Evolutionary conservation across 2,888 invertebrate species (phyloP), one percentile per base, ranked within the genome.

Genomic region (Clistopyga incitator): DNA sequence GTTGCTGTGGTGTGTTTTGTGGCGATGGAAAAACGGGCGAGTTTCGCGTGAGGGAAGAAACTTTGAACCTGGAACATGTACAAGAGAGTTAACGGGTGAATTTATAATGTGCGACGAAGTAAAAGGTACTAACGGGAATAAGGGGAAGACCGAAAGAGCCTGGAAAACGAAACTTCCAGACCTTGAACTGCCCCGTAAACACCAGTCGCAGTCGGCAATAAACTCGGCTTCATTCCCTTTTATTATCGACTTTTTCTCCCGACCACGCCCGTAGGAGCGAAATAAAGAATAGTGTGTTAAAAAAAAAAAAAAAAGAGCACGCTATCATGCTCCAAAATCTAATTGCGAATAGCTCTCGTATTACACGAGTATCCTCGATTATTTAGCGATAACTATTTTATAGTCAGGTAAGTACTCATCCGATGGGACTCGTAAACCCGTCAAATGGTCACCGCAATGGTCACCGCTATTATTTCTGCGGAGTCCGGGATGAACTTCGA

Each of bases 151-250:
- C n/a, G 50, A 34, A 64, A 38, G 50, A 23, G 13, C 61, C 25
- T 23, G 61, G 10, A 72, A 72, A 72, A 25, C 59, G 72, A 23
- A 4, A 20, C 18, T 61, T 18, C 38, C 50, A 38, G 45, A 59
- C 6, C 15, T 29, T 38, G 42, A 18, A 61, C 29, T 10, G 4
- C 20, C 68, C 68, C 59, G 52, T 80, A 75, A 80, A 80, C 68
- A 70, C 50, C 15, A 10, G 8, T n/a, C 23, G 72, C 29, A 45
- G 29, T 20, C 38, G 47, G 61, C 34, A 29, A 52, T 75, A 80
- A 80, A 80, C 52, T 80, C 25, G 25, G 50, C 68, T 75, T 61
- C 68, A 80, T 75, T 80, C 80, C 25, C 29, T 75, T 80, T 75
- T 80, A 75, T 52, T 61, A 68, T 70, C 61, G 75, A 64, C 61